phyloP scores from a whole-genome alignment of 2,113 vertebrate genomes.

The Platichthys stellatus region DNA sequence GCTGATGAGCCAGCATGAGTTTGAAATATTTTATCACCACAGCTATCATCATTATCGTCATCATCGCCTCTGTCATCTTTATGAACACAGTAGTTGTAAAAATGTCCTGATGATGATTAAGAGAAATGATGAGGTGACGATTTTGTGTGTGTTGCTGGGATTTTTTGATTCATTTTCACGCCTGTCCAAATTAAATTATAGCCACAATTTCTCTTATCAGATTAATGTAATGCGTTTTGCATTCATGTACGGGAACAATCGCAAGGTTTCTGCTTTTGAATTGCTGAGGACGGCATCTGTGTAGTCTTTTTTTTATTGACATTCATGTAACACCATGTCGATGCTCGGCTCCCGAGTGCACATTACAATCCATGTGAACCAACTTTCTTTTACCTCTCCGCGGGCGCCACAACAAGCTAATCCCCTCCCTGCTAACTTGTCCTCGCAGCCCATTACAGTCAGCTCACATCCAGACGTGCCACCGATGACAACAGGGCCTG shows the following conservation, averaged over 20 bases:
- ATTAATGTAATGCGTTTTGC: conserved; percentile 30
- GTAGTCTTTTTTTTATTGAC: conserved; percentile 33
- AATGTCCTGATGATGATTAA: conserved; percentile 4
- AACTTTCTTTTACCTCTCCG: conserved; percentile 52
- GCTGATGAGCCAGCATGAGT: conserved; percentile 2
- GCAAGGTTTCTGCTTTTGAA: not conserved
- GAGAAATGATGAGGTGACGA: conserved; percentile 4
- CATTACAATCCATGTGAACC: conserved; percentile 48
- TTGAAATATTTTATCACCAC: conserved; percentile 37
- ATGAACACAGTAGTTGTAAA: conserved; percentile 12
- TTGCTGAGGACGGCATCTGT: conserved; percentile 9
- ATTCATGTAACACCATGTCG: conserved; percentile 40
- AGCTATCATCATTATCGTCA: conserved; percentile 34
- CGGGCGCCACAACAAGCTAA: conserved; percentile 60
- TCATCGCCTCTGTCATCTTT: conserved; percentile 18
- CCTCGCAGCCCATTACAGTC: conserved; percentile 63
- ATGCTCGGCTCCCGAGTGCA: conserved; percentile 47
- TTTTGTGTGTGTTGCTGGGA: not conserved
- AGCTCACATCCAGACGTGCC: conserved; percentile 41
- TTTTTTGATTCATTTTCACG: not conserved
- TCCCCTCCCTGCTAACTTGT: conserved; percentile 68
- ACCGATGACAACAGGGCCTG: conserved; percentile 50
- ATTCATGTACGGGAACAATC: not conserved
- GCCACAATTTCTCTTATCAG: conserved; percentile 20
- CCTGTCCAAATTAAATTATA: conserved; percentile 19